Evolutionary conservation across 2,888 invertebrate genomes (phyloP).

Genomic region (Stegana nigrithorax): DNA sequence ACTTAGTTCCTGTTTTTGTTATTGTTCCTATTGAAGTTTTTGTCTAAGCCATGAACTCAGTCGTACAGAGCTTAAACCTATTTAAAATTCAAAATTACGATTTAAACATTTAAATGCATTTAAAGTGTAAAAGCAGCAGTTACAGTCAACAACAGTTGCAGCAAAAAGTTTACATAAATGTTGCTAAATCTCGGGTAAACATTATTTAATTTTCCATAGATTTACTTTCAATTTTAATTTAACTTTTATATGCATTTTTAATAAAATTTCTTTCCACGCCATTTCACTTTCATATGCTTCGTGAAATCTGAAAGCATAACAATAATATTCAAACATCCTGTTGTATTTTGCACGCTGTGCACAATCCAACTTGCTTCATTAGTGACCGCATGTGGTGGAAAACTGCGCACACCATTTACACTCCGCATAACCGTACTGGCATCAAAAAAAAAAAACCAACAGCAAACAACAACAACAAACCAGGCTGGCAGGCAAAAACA

Average conservation of each 20-base stretch:
- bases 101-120: constrained; percentile 19
- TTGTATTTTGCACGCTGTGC: neutral
- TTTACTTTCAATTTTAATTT: neutral
- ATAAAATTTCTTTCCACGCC: too few species aligned
- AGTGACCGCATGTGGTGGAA: constrained; percentile 3
- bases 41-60: neutral
- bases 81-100: constrained; percentile 21
- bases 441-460: neutral
- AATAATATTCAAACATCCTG: neutral
- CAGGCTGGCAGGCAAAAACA: too few species aligned
- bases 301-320: too few species aligned
- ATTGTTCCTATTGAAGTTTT: too few species aligned
- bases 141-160: too few species aligned
- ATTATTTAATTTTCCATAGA: constrained; percentile 16
- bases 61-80: neutral
- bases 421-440: too few species aligned
- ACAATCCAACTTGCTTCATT: constrained; percentile 6
- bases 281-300: too few species aligned
- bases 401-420: too few species aligned
- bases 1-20: neutral
- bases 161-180: too few species aligned
- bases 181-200: too few species aligned
- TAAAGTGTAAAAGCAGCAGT: too few species aligned
- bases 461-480: neutral
- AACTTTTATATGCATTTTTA: too few species aligned